Conservation (phyloP, 1,140 invertebrate species). For the Steinernema khuongi region DNA sequence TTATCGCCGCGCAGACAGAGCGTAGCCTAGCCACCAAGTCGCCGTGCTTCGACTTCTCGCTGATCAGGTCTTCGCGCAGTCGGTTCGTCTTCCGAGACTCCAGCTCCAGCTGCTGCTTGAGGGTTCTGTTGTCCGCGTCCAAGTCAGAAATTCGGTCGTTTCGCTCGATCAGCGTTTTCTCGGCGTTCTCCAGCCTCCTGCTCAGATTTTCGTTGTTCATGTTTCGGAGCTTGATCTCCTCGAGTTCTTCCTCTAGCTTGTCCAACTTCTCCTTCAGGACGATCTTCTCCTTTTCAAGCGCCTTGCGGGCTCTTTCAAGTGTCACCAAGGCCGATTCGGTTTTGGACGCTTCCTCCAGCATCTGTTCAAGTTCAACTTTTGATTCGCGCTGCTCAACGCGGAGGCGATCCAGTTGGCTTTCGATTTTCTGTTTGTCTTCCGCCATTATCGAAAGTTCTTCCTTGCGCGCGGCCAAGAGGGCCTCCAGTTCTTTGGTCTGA, state of each 20-base stretch:
- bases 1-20: slow-evolving; percentile 27
- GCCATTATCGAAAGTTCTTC: background rate
- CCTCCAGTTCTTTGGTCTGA: slow-evolving; percentile 18
- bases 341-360: slow-evolving; percentile 21
- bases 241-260: slow-evolving; percentile 27
- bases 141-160: slow-evolving; percentile 26
- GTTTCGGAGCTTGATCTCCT: slow-evolving; percentile 18
- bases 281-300: slow-evolving; percentile 23
- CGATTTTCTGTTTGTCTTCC: background rate
- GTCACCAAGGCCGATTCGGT: slow-evolving; percentile 14
- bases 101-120: slow-evolving; percentile 32
- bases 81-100: slow-evolving; percentile 36
- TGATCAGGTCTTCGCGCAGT: slow-evolving; percentile 32
- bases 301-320: slow-evolving; percentile 4
- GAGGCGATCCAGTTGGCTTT: background rate
- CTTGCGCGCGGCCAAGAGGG: background rate
- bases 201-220: slow-evolving; percentile 26
- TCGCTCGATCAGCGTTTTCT: slow-evolving; percentile 23
- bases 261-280: slow-evolving; percentile 25
- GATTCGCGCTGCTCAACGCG: background rate
- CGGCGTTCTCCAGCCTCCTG: slow-evolving; percentile 21
- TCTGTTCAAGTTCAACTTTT: background rate
- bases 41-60: slow-evolving; percentile 29
- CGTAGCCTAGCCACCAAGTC: slow-evolving; percentile 31
- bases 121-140: slow-evolving; percentile 24